Evolutionary conservation across 2,797 vertebrate species (phyloP), one percentile per base, ranked within the genome.

Genomic region (Xenops minutus): DNA sequence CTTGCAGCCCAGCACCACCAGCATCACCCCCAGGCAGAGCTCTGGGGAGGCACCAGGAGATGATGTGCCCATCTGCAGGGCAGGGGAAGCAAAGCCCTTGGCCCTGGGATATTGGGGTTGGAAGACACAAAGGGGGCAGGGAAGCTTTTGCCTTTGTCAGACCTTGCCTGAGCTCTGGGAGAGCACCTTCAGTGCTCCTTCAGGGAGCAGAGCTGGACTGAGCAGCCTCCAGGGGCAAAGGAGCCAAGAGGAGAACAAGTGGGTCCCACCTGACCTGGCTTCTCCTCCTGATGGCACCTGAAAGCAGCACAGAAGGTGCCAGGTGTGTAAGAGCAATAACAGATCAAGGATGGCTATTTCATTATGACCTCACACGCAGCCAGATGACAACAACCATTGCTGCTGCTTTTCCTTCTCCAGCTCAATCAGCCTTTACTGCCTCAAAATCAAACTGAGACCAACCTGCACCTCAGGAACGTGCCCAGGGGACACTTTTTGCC

Each of bases 291-390:
- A 66, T 34, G 69, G 36, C 82, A 67, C 2, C 5, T 49, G 77
- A 39, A 83, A 66, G 67, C 62, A 78, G n/a, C 67, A 21, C 3
- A 3, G 39, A 61, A 83, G 59, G 59, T 44, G 72, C 46, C 44
- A 41, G 55, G 17, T 51, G 76, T 74, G 51, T 71, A 62, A 83
- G 74, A 80, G 69, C 43, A 84, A 62, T 83, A 74, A 86, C 3
- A 49, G 74, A 87, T 71, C 55, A 84, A 46, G 1, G 9, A 54
- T 10, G 46, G 32, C 51, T 23, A 54, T 81, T 85, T 91, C 91
- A 96, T 93, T 81, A 76, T 88, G 81, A 52, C 18, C 79, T 84
- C 83, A 15, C 69, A 34, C 36, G 7, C 29, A 75, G 68, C 71
- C 85, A 81, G 73, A 44, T 68, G 77, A 86, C 72, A 69, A 71